phyloP scores from a whole-genome alignment of 2,888 invertebrate species.

The Leucophora obtusa region DNA sequence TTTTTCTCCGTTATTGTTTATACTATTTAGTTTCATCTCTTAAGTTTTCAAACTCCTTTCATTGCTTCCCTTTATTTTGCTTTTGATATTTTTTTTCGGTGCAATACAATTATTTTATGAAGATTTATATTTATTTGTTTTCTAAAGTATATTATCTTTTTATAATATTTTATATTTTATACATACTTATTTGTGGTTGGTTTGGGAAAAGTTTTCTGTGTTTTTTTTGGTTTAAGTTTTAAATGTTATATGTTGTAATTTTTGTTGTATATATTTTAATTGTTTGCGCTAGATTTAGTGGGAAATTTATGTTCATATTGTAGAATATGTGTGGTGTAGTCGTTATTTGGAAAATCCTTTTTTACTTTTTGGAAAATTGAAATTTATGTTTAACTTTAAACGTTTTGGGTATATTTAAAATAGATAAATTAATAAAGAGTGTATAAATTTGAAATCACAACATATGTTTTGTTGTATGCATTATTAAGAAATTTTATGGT shows the following conservation, averaged over 20 bases:
- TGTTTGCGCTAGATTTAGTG: constrained; percentile 57
- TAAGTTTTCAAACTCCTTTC: constrained; percentile 25
- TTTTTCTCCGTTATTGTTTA: background rate
- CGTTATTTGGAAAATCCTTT: constrained; percentile 2
- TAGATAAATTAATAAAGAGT: background rate
- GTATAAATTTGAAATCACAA: background rate
- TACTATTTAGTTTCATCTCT: constrained; percentile 13
- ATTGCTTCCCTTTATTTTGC: constrained; percentile 2
- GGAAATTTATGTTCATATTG: constrained; percentile 45
- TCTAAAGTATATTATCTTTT: constrained; percentile 42
- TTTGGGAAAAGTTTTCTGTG: background rate
- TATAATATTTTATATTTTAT: constrained; percentile 21
- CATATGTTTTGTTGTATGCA: background rate
- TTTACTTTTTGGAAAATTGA: background rate
- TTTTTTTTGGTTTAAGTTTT: constrained; percentile 28
- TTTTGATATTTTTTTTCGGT: background rate
- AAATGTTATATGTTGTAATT: background rate
- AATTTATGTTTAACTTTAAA: constrained; percentile 4
- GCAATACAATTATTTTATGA: constrained; percentile 56
- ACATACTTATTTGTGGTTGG: constrained; percentile 35
- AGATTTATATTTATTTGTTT: constrained; percentile 57
- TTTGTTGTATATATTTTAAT: constrained; percentile 53
- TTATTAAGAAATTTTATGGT: background rate
- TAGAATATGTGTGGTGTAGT: background rate
- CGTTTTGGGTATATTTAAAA: constrained; percentile 5